Conservation (phyloP, 1,140 invertebrate genomes). For the Dryas iulia region DNA sequence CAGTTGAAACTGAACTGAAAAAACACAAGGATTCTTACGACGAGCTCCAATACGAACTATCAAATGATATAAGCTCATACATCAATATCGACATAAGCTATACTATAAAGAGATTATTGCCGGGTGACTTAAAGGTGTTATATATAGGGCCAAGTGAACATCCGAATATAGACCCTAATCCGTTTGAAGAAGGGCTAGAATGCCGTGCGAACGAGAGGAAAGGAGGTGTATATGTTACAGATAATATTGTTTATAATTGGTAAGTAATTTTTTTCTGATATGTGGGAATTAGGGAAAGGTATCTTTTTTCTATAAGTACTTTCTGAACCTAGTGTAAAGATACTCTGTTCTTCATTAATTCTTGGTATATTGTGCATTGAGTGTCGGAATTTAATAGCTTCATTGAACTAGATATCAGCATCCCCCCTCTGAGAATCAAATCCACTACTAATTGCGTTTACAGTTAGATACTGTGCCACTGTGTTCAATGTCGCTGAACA, state of each 20-base stretch:
- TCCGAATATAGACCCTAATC: constrained; percentile 82
- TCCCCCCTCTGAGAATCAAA: no score
- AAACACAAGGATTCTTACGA: constrained; percentile 56
- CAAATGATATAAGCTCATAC: constrained; percentile 87
- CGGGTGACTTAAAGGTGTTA: constrained; percentile 91
- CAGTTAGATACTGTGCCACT: no score
- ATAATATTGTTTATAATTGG: constrained; percentile 93
- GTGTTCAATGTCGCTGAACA: no score
- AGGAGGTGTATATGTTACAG: constrained; percentile 91
- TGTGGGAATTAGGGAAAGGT: no score
- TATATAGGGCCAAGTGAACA: constrained; percentile 81
- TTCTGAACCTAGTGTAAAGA: no score
- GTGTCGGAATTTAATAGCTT: no score
- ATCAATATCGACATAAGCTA: constrained; percentile 90
- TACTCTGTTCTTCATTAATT: no score
- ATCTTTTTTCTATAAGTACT: no score
- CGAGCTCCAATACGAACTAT: constrained; percentile 81
- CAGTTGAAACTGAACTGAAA: constrained; percentile 58
- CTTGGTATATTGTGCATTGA: no score
- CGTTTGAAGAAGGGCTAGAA: constrained; percentile 84
- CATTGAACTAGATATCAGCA: no score
- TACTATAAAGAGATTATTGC: constrained; percentile 89
- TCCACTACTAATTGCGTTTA: no score
- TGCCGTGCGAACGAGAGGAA: constrained; percentile 85
- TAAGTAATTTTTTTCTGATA: constrained; percentile 78